Evolutionary conservation across 2,797 vertebrate species (phyloP), one percentile per base, ranked within the genome.

Genomic region (Cercopithecus hamlyni): DNA sequence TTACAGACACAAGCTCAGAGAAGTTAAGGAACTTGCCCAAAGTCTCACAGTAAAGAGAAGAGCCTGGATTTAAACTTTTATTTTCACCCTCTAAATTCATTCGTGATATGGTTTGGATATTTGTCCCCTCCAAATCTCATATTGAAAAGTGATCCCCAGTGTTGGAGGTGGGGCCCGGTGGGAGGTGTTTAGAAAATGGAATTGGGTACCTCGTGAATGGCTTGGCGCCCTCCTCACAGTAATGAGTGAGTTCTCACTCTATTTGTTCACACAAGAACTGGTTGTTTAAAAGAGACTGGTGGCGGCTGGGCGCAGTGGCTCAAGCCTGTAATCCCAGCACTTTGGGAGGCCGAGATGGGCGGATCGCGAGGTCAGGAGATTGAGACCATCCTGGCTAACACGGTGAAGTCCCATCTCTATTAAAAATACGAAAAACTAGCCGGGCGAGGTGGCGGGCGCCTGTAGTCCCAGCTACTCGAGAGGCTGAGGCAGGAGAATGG

Each of bases 1-100:
- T 89, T 41, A 87, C 36, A 96, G 83, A 94, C 75, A 75, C 22
- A 75, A 64, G 50, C 75, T 80, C 10, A 15, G 50, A 88, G 84
- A 96, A 88, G 36, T 95, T 30, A 61, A 87, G 86, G 83, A 89
- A 81, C 33, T 58, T 64, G 81, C 55, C 77, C 77, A 33, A 83
- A 52, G 75, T 73, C 80, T 94, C 75, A 67, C 57, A 50, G 87
- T 72, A 30, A 84, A 88, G 73, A 12, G 24, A 70, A 76, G n/a
- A 55, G 26, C 33, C 43, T 91, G 72, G 11, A 48, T 84, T 86
- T 67, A 91, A 48, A 50, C 45, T 30, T 72, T 11, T n/a, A 75
- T 75, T 26, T 50, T n/a, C 50, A 30, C 72, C 33, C 36, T 55
- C 73, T 52, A 48, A 14, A 30, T n/a, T 90, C 52, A 72, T 84